Conservation (phyloP, 1,140 invertebrate species). For the Oryctes rhinoceros region DNA sequence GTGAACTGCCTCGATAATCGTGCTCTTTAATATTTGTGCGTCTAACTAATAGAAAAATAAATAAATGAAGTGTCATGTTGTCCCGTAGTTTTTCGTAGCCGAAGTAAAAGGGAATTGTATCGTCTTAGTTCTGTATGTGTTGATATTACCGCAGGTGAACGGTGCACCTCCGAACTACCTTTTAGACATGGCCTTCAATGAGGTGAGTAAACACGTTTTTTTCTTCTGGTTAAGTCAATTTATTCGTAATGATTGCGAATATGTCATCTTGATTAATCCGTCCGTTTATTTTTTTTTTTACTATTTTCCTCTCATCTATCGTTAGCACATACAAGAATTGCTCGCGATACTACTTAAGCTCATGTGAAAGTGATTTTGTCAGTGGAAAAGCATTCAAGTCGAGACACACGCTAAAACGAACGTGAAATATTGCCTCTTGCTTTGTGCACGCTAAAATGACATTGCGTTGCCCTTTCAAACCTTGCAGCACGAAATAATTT, state of each 20-base stretch:
- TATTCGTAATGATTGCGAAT: no score
- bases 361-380: slow-evolving; percentile 17
- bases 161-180: background rate
- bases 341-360: no score
- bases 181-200: slow-evolving; percentile 13
- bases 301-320: no score
- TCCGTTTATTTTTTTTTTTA: no score
- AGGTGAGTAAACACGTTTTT: slow-evolving; percentile 5
- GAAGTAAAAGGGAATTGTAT: slow-evolving; percentile 6
- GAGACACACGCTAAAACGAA: background rate
- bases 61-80: slow-evolving; percentile 19
- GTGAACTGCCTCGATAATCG: slow-evolving; percentile 16
- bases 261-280: no score
- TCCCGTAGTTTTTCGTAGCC: background rate
- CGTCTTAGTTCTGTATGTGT: background rate
- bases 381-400: background rate
- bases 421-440: background rate
- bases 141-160: slow-evolving; percentile 14
- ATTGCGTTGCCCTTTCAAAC: background rate
- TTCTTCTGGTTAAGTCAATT: background rate
- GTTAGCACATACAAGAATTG: no score
- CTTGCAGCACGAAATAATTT: background rate
- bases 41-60: background rate
- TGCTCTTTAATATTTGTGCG: background rate
- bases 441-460: background rate